phyloP scores from a whole-genome alignment of 2,888 invertebrate genomes.

The Metacarcinus magister region DNA sequence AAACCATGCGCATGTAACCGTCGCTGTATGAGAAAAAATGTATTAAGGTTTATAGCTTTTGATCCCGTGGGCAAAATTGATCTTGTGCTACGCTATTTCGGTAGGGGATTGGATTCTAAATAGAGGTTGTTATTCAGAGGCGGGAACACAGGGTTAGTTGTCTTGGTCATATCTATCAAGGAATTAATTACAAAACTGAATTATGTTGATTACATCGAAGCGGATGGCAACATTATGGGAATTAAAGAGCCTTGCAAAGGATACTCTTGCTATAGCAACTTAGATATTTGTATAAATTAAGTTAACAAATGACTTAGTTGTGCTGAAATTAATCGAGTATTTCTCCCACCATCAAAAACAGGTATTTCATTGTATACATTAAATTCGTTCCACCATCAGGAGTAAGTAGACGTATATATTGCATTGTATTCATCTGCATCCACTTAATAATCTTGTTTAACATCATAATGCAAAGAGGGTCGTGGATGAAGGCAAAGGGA shows the following conservation, averaged over 20 bases:
- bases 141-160: slow-evolving; percentile 16
- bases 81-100: not conserved
- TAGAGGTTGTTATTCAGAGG: not conserved
- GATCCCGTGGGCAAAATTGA: not conserved
- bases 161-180: not conserved
- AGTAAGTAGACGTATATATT: too few species aligned
- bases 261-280: not conserved
- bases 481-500: slow-evolving; percentile 17
- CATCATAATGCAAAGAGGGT: slow-evolving; percentile 32
- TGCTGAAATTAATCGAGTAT: not conserved
- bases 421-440: too few species aligned
- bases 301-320: too few species aligned
- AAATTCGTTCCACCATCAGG: too few species aligned
- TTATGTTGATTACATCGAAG: not conserved
- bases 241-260: slow-evolving; percentile 39
- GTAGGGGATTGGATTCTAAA: slow-evolving; percentile 1
- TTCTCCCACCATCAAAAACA: not conserved
- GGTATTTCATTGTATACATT: too few species aligned
- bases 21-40: not conserved
- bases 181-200: slow-evolving; percentile 11
- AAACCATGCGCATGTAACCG: not conserved
- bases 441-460: not conserved
- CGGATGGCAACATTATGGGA: not conserved
- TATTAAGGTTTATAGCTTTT: not conserved
- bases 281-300: not conserved